phyloP scores from a whole-genome alignment of 2,888 invertebrate genomes.

The Ochropacha duplaris region DNA sequence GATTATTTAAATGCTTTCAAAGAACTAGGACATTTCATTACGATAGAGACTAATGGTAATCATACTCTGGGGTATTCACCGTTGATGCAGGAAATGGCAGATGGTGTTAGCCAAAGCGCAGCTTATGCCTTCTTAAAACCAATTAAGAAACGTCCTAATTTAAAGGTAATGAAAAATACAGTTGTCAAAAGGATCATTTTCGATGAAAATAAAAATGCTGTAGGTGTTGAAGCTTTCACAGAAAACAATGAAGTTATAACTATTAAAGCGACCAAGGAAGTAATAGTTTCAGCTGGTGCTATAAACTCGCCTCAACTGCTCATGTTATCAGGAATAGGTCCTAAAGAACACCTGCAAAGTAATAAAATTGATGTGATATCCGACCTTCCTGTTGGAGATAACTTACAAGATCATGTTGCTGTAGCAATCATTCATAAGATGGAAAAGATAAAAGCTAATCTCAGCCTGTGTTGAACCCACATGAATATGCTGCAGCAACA shows the following conservation, averaged over 20 bases:
- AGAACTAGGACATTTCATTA: constrained; percentile 58
- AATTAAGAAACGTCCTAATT: constrained; percentile 32
- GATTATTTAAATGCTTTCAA: constrained; percentile 47
- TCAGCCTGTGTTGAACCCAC: constrained; percentile 13
- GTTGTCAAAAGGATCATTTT: constrained; percentile 41
- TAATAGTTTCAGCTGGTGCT: constrained; percentile 49
- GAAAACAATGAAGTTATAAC: constrained; percentile 21
- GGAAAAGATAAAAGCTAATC: constrained; percentile 10
- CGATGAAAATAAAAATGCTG: constrained; percentile 39
- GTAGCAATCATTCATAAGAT: constrained; percentile 16
- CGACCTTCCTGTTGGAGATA: constrained; percentile 48
- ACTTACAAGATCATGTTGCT: constrained; percentile 40
- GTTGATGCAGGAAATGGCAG: constrained; percentile 22
- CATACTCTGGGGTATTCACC: constrained; percentile 46
- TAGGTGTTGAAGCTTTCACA: constrained; percentile 32
- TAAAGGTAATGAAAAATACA: constrained; percentile 40
- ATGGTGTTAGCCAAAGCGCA: constrained; percentile 33
- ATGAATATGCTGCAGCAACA: constrained; percentile 15
- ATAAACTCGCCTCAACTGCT: constrained; percentile 46
- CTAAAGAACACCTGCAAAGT: constrained; percentile 35
- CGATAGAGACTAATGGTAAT: constrained; percentile 40
- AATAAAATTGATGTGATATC: constrained; percentile 34
- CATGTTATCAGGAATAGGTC: constrained; percentile 54
- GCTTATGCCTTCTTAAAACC: constrained; percentile 38
- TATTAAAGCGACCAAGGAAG: constrained; percentile 37